These are phyloP conservation scores for Pseudomugil gertrudae DNA, from an alignment of 2,797 vertebrate genomes.

Conservation along the genomic window DNA sequence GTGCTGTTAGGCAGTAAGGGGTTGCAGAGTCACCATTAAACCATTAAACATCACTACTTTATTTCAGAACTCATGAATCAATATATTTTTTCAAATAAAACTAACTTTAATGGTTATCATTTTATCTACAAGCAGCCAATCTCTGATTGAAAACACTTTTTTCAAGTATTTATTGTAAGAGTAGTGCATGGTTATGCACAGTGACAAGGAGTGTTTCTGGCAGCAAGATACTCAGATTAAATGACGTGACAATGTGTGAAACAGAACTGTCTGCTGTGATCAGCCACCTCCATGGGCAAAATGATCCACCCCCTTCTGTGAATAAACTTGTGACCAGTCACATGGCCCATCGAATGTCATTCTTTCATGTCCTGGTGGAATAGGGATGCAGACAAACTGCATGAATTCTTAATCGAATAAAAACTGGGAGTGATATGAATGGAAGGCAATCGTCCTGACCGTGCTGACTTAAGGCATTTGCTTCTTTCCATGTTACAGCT, in stretches of 20 bases:
- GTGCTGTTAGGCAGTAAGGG: conserved; percentile 45
- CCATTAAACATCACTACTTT: neutral
- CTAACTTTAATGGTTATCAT: neutral
- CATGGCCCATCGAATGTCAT: conserved; percentile 38
- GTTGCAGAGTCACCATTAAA: conserved; percentile 18
- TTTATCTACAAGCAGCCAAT: neutral
- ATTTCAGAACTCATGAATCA: neutral
- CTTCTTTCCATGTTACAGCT: conserved; percentile 56
- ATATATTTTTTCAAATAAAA: neutral
- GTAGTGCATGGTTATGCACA: conserved; percentile 3
- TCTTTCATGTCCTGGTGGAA: conserved; percentile 31
- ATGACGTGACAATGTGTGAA: conserved; percentile 65
- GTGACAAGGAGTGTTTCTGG: conserved; percentile 33
- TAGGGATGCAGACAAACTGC: conserved; percentile 51
- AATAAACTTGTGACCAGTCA: conserved; percentile 47
- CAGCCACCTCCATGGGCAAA: conserved; percentile 54
- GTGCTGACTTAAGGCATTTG: conserved; percentile 56
- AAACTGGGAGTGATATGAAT: conserved; percentile 60
- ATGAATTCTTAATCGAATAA: conserved; percentile 73
- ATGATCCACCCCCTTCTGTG: conserved; percentile 22
- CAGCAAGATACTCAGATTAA: conserved; percentile 54
- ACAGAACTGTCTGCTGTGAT: conserved; percentile 66
- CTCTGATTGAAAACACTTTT: neutral
- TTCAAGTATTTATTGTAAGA: conserved; percentile 1
- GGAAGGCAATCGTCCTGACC: conserved; percentile 55